These are phyloP conservation scores for Disparrhopalites patrizii DNA, from an alignment of 2,888 invertebrate species.

Conservation along the genomic window DNA sequence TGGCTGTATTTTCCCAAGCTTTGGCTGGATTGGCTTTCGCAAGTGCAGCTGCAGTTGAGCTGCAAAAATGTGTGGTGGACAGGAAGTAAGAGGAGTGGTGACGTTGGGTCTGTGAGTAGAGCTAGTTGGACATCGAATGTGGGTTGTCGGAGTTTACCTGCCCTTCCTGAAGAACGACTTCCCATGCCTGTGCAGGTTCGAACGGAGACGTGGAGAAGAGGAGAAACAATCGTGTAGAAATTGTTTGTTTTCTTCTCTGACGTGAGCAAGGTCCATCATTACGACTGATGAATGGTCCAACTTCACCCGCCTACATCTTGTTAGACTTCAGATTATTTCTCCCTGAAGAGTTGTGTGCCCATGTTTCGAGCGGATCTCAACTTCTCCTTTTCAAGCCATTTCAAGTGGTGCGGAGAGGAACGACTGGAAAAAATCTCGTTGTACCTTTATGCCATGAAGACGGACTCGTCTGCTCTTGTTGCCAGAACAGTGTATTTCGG, in stretches of 20 bases:
- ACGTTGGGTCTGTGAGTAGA: background rate
- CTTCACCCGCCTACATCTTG: slow-evolving; percentile 4
- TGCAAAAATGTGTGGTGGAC: background rate
- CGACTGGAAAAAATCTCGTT: too few relatives aligned
- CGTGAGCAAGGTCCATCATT: background rate
- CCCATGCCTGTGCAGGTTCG: slow-evolving; percentile 30
- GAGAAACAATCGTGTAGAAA: slow-evolving; percentile 43
- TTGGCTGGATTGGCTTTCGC: slow-evolving; percentile 14
- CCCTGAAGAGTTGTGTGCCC: too few relatives aligned
- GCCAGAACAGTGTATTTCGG: too few relatives aligned
- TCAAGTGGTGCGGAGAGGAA: too few relatives aligned
- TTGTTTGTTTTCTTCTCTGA: background rate
- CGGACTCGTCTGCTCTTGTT: too few relatives aligned
- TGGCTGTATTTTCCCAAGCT: slow-evolving; percentile 45
- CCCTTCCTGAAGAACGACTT: slow-evolving; percentile 8
- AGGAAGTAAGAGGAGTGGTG: background rate
- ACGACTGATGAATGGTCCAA: background rate
- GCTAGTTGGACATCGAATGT: background rate
- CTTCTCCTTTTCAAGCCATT: too few relatives aligned
- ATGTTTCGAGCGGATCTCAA: too few relatives aligned
- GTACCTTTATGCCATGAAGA: too few relatives aligned
- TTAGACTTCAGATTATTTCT: too few relatives aligned
- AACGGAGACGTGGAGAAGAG: slow-evolving; percentile 46
- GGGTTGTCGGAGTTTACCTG: background rate
- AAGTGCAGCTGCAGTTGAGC: background rate